Base-by-base conservation (phyloP, 1,140 invertebrate species). In the Temnothorax curvispinosus region DNA sequence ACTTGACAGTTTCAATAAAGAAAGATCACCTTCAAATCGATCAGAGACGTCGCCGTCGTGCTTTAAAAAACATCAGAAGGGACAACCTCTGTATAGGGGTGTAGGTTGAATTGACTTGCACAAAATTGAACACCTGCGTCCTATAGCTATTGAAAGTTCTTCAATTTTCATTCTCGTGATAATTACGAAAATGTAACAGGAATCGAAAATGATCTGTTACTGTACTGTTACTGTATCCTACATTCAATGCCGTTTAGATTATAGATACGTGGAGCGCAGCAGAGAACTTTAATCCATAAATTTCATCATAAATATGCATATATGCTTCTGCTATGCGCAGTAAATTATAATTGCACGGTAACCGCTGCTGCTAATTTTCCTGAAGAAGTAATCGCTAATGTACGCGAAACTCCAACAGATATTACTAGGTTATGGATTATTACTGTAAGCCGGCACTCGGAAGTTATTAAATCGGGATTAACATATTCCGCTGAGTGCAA, bases 391-490 rank as follows among this genome's bases (percentile, higher is more conserved):
- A 58, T 60, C 13, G 21, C 38, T 80, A 80, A 67, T 58, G n/a
- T 58, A 56, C 35, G 41, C 52, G 67, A 50, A 82, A 82, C 71
- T 82, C 52, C 71, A 74, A 81, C 50, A 56, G 41, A 82, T 74
- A 82, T 74, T 58, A 60, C 41, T 32, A 18, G 13, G 38, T 60
- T 72, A 74, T 27, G 41, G 58, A 74, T 58, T 74, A 75, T 75
- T 84, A 47, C 41, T 60, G 9, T 27, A 38, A 74, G 67, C 69
- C 47, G 32, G 76, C 13, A 50, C 15, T 82, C 38, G 69, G 32
- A 35, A 44, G 54, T 35, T 60, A 84, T 84, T 75, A 84, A 84
- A 84, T 60, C 15, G 13, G 41, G 69, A 84, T 82, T 72, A 74
- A 13, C 65, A 6, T 58, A 74, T 75, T 75, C 80, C 38, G 50